Base-by-base conservation (phyloP, 2,888 invertebrate genomes). In the Phorcus lineatus region DNA sequence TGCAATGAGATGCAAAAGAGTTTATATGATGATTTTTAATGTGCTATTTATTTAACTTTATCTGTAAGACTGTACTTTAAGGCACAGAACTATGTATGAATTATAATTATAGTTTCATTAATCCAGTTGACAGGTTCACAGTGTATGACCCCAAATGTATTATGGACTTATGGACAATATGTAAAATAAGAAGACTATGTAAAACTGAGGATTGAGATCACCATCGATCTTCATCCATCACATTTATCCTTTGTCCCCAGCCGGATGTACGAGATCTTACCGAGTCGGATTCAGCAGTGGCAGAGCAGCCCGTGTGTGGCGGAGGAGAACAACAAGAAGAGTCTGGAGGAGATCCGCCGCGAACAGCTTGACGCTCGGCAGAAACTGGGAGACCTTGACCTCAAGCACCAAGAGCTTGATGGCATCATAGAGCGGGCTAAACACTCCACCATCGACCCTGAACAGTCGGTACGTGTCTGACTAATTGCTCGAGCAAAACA, bases 221-320 rank as follows among this genome's bases (percentile, higher is more conserved):
- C 13, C 13, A 47, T 11, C 47, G 6, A 7, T 70, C 36, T 70
- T 24, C 36, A 70, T 31, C n/a, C 11, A n/a, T 22, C 40, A 47
- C 16, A 3, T 74, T 17, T n/a, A 40, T 74, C 17, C n/a, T 19
- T 52, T 77, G 16, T 55, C 86, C 87, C 2, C 86, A 93, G 93
- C 85, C 93, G 94, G 19, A 92, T 94, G 13, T 92, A 92, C 85
- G 93, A 96, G 95, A 96, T 97, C n/a, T 92, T 97, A 17, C 97
- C 98, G 0, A 96, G 96, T 88, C 95, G 98, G 13, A 96, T 99
- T 80, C 97, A 98, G 91, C 98, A 98, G 92, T 98, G 98, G 98
- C 96, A 97, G 24, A 94, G 97, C 24, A 96, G 96, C 2, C 95
- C 96, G 0, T 97, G 97, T 90, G 95, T 95, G 22, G 97, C 98